Evolutionary conservation across 2,797 vertebrate genomes (phyloP), one percentile per base, ranked within the genome.

Genomic region (Decapterus maruadsi): DNA sequence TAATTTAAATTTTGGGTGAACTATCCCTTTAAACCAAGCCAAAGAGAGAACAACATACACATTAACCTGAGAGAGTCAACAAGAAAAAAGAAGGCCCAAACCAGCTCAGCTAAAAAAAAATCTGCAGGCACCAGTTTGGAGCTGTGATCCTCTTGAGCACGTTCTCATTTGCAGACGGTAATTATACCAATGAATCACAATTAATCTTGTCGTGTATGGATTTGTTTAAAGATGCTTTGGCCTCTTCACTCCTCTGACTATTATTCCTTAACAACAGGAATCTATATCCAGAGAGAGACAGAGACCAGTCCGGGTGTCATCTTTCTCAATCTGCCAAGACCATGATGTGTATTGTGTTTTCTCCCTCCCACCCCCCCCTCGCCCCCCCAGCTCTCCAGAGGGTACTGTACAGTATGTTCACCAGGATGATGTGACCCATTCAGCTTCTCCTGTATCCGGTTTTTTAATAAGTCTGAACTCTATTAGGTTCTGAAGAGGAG

Each of bases 401-500:
- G 73, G 31, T n/a, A 46, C 54, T 22, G 19, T 2, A 46, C 54
- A n/a, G 19, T 2, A 5, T 54, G 31, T 82, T 64, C 71, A 68
- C 26, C 59, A 56, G 1, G 20, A 56, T 34, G 60, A 48, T 68
- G 12, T 20, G 53, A 61, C 42, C 62, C 72, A 59, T 73, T 65
- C 71, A 74, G 69, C 58, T 63, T 70, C 56, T 43, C 55, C 56
- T 17, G 59, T 51, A 68, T 84, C 46, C n/a, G 0, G 6, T 62
- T 84, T 82, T 81, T 82, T 81, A 80, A 76, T 80, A 80, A 78
- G 72, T 77, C 78, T 86, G 73, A 82, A 83, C 78, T 84, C 72
- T 57, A 77, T 83, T 67, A 63, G 69, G 51, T 38, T 42, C 58
- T 54, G 56, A 43, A 81, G 61, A 84, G 38, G 68, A 42, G 42